phyloP scores from a whole-genome alignment of 2,797 vertebrate species.

The Chromis chromis region DNA sequence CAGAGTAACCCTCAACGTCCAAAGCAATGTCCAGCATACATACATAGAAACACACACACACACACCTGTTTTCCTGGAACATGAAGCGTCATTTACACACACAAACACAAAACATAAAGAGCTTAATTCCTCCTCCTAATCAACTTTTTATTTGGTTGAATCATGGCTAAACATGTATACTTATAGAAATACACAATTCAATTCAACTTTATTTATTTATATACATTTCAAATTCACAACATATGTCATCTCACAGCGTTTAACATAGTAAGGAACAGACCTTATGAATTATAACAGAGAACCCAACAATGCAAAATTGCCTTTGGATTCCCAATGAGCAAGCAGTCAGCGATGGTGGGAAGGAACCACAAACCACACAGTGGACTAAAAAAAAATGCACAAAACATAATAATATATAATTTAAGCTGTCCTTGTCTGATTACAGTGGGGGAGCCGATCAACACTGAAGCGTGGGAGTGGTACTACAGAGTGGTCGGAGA shows the following conservation, averaged over 20 bases:
- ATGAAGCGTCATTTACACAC: neutral
- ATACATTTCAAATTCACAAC: too few relatives aligned
- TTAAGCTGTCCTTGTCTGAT: constrained; percentile 23
- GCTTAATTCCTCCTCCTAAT: neutral
- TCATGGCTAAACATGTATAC: too few relatives aligned
- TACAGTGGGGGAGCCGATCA: constrained; percentile 97
- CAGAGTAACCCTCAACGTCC: too few relatives aligned
- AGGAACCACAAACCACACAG: neutral
- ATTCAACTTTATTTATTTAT: neutral
- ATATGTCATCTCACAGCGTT: too few relatives aligned
- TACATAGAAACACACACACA: too few relatives aligned
- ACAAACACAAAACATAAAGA: neutral
- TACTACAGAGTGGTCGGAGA: constrained; percentile 93
- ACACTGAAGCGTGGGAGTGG: constrained; percentile 97
- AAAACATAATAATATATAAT: neutral
- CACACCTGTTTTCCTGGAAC: constrained; percentile 5
- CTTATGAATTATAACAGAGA: too few relatives aligned
- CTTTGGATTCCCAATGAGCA: too few relatives aligned
- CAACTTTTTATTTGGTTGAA: neutral
- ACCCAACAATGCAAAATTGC: too few relatives aligned
- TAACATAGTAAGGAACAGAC: too few relatives aligned
- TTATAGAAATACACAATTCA: too few relatives aligned
- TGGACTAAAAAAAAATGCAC: neutral
- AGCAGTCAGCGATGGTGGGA: too few relatives aligned
- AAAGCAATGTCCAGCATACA: too few relatives aligned